Evolutionary conservation across 2,797 vertebrate genomes (phyloP).

Genomic region (Helarctos malayanus): DNA sequence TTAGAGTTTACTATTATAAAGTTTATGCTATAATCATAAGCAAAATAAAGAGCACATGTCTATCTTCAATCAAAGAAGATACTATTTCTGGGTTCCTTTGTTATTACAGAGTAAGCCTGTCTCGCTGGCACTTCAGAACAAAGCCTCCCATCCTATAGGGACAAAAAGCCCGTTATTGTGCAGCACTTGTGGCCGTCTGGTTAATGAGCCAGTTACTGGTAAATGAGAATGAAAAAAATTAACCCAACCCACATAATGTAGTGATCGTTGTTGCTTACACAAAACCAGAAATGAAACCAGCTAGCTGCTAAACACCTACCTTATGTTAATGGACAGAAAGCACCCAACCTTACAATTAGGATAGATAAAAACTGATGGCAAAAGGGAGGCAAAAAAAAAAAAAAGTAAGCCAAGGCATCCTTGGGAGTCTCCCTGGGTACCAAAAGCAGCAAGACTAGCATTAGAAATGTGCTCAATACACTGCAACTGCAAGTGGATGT

Average conservation of each 20-base stretch:
- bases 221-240: slow-evolving; percentile 68
- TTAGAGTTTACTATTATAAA: background rate
- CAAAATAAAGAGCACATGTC: slow-evolving; percentile 16
- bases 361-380: slow-evolving; percentile 21
- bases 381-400: background rate
- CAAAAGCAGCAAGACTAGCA: background rate
- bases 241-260: background rate
- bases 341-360: background rate
- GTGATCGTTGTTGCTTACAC: background rate
- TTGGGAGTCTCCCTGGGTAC: background rate
- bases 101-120: slow-evolving; percentile 9
- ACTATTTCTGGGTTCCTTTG: slow-evolving; percentile 59
- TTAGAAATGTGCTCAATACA: background rate
- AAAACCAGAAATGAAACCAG: slow-evolving; percentile 65
- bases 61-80: slow-evolving; percentile 60
- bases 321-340: slow-evolving; percentile 16
- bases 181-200: slow-evolving; percentile 33
- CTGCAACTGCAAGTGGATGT: background rate
- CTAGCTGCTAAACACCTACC: background rate
- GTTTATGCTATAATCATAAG: background rate
- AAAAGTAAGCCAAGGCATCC: background rate
- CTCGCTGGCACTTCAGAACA: slow-evolving; percentile 55
- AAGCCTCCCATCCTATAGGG: slow-evolving; percentile 53
- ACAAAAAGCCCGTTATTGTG: slow-evolving; percentile 56
- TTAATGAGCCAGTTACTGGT: slow-evolving; percentile 58